Base-by-base conservation (phyloP, 2,797 vertebrate species). In the Eulemur rubriventer region DNA sequence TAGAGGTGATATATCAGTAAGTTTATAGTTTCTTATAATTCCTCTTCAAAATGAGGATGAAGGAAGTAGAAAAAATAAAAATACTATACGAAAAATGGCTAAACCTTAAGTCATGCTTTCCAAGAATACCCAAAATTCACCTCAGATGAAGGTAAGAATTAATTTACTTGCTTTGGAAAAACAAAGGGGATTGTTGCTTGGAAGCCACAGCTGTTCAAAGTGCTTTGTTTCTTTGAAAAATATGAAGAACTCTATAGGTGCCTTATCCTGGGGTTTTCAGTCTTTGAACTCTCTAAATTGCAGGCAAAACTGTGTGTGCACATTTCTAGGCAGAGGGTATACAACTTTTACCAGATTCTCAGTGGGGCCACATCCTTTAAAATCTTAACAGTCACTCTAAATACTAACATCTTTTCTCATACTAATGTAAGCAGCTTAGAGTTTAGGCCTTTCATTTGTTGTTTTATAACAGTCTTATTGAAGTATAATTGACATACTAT, bases 11-110 rank as follows among this genome's bases (percentile, higher is more conserved):
- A 83, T 12, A 46, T 43, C 46, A 55, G 41, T 83, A 57, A 48
- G 16, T 82, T 89, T 91, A 88, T 4, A 65, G 84, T 92, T 95
- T 80, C 12, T 28, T 59, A 59, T 5, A 50, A 80, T 93, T 92
- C 50, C 20, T 89, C 48, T 86, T 94, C 50, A 87, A 35, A 86
- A 96, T 72, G 38, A 95, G 52, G 63, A 90, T 43, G 10, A 89
- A 82, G 4, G 70, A 59, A 70, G 22, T 33, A 65, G 14, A 28
- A 81, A 84, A 46, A 59, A 35, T 28, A 55, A 82, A 91, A 93
- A 63, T 20, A 81, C 24, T 26, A 1, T 14, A 2, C 33, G 67
- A 67, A 92, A 67, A 93, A 84, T 65, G 17, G 46, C 79, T 91
- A 52, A 84, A 67, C 43, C 88, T 82, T 84, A 30, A 86, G 73